Percentiles rank a stretch among this genome's conserved stretches.
phyloP scores from a whole-genome alignment of 1,140 invertebrate species.

The Amyelois transitella region DNA sequence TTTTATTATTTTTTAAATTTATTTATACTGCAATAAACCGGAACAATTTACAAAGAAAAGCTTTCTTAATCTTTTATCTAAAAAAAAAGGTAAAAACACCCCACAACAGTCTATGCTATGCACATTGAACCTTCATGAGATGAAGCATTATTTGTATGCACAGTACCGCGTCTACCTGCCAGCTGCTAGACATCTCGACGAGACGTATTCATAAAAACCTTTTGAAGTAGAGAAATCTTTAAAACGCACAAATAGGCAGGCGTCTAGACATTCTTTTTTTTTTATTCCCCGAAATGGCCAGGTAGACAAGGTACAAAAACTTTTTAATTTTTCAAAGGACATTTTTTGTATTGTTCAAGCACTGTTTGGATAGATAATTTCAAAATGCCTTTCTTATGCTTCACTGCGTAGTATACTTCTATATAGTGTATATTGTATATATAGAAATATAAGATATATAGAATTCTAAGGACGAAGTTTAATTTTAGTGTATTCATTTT shows the following conservation, averaged over 20 bases:
- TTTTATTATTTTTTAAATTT: no score
- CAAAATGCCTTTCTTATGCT: no score
- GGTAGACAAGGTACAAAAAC: conserved; percentile 44
- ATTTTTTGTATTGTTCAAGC: no score
- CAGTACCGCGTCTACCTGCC: conserved; percentile 42
- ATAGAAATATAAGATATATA: no score
- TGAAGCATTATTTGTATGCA: conserved; percentile 47
- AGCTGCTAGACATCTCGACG: conserved; percentile 41
- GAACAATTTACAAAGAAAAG: neutral
- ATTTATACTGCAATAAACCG: no score
- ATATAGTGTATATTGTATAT: no score
- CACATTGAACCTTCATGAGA: conserved; percentile 34
- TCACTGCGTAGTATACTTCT: no score
- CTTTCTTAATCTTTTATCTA: neutral
- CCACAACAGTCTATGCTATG: conserved; percentile 14
- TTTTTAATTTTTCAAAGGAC: no score
- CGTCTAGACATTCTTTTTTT: conserved; percentile 67
- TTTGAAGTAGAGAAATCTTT: conserved; percentile 57
- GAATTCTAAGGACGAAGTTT: no score
- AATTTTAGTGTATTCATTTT: no score
- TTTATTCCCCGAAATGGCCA: conserved; percentile 53
- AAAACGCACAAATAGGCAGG: conserved; percentile 39
- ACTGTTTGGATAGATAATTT: no score
- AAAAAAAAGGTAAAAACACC: conserved; percentile 1
- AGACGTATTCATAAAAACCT: conserved; percentile 52